phyloP scores from a whole-genome alignment of 37 sponge, comb jelly and placozoan species.

The Beroe forskalii region DNA sequence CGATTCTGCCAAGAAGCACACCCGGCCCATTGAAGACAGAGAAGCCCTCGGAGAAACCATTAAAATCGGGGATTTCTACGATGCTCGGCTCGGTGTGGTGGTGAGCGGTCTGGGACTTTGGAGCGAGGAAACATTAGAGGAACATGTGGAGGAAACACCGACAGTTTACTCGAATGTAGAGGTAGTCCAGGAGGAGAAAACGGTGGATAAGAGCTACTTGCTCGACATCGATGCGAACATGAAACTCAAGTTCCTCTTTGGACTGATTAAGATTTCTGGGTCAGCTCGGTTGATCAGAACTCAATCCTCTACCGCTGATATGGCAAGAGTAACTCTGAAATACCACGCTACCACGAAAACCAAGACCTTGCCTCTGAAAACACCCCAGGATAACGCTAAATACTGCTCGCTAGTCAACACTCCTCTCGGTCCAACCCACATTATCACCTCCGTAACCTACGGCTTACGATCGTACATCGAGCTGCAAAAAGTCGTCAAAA shows the following conservation, averaged over 20 bases:
- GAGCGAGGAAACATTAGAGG: background rate
- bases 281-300: background rate
- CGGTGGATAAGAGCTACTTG: background rate
- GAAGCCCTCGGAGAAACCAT: slow-evolving; percentile 57
- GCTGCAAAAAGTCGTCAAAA: background rate
- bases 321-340: slow-evolving; percentile 59
- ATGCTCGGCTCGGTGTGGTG: background rate
- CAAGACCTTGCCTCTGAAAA: background rate
- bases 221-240: background rate
- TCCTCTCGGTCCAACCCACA: slow-evolving; percentile 11
- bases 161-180: slow-evolving; percentile 48
- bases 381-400: slow-evolving; percentile 2
- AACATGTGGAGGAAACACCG: background rate
- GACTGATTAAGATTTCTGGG: slow-evolving; percentile 5
- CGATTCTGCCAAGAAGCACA: background rate
- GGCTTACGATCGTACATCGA: slow-evolving; percentile 11
- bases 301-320: background rate
- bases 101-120: background rate
- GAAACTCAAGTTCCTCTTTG: slow-evolving; percentile 33
- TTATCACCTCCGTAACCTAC: slow-evolving; percentile 42
- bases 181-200: slow-evolving; percentile 34
- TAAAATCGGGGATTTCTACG: background rate
- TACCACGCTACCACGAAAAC: slow-evolving; percentile 41
- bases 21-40: background rate
- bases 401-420: background rate